These are phyloP conservation scores for Cerceris ruficornis DNA, from an alignment of 2,888 invertebrate genomes.

Conservation along the genomic window DNA sequence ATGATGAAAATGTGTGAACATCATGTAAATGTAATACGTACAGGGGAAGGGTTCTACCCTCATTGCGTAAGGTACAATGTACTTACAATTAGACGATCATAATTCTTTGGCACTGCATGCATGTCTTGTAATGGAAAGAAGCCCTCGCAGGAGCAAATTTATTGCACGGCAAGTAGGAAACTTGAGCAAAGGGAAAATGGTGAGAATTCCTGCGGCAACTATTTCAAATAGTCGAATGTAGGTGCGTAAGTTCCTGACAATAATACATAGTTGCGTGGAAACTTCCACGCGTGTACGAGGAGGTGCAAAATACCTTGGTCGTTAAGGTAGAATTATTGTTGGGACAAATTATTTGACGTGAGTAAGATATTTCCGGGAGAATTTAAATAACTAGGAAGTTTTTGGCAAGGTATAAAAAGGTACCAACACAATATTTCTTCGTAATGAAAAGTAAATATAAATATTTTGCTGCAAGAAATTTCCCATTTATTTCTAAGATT, in stretches of 20 bases:
- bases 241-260: background rate
- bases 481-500: too few relatives aligned
- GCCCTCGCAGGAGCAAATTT: background rate
- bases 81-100: background rate
- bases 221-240: constrained; percentile 6
- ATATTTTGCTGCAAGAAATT: too few relatives aligned
- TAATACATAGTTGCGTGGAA: background rate
- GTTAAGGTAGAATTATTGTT: too few relatives aligned
- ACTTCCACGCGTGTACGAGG: background rate
- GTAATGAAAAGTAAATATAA: too few relatives aligned
- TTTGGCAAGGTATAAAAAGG: too few relatives aligned
- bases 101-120: background rate
- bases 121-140: constrained; percentile 4
- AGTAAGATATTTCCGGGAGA: too few relatives aligned
- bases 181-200: background rate
- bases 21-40: too few relatives aligned
- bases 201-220: background rate
- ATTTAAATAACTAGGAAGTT: too few relatives aligned
- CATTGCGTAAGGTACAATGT: background rate
- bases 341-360: too few relatives aligned
- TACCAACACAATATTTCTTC: too few relatives aligned
- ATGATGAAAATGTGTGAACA: too few relatives aligned
- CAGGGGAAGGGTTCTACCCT: background rate
- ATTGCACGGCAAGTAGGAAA: background rate
- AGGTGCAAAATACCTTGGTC: too few relatives aligned